Percentiles rank a stretch among this genome's conserved stretches.
These are phyloP conservation scores for Monarcha castaneiventris DNA, from an alignment of 2,113 vertebrate species.

Conservation along the genomic window DNA sequence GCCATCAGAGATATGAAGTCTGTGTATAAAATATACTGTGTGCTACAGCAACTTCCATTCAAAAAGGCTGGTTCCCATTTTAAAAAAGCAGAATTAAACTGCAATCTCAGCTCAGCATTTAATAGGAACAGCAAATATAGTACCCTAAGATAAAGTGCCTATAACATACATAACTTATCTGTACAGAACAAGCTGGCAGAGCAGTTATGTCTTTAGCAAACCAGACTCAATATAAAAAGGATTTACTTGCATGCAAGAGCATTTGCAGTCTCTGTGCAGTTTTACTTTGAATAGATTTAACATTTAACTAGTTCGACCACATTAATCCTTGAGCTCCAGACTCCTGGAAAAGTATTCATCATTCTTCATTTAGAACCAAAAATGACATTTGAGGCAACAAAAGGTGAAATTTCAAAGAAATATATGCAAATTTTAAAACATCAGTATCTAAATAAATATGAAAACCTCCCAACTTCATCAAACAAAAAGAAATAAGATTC, in stretches of 20 bases:
- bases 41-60: neutral
- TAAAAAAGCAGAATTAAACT: slow-evolving; percentile 23
- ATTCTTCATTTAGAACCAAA: slow-evolving; percentile 25
- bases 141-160: neutral
- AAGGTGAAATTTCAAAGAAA: slow-evolving; percentile 32
- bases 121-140: slow-evolving; percentile 10
- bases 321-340: slow-evolving; percentile 39
- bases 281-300: slow-evolving; percentile 62
- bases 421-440: slow-evolving; percentile 43
- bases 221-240: slow-evolving; percentile 51
- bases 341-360: slow-evolving; percentile 24
- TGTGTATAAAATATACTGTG: neutral
- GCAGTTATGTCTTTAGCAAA: slow-evolving; percentile 20
- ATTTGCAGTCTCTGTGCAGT: slow-evolving; percentile 33
- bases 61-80: neutral
- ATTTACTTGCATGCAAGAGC: slow-evolving; percentile 47
- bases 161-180: slow-evolving; percentile 41
- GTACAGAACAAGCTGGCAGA: slow-evolving; percentile 36
- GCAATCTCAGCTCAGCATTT: slow-evolving; percentile 11
- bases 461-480: neutral
- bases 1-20: neutral
- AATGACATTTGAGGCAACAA: slow-evolving; percentile 39
- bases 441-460: slow-evolving; percentile 26
- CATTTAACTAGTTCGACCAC: slow-evolving; percentile 53
- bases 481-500: neutral